Percentiles rank a stretch among this genome's conserved stretches.
phyloP scores from a whole-genome alignment of 2,888 invertebrate genomes.

The Peribatodes rhomboidaria region DNA sequence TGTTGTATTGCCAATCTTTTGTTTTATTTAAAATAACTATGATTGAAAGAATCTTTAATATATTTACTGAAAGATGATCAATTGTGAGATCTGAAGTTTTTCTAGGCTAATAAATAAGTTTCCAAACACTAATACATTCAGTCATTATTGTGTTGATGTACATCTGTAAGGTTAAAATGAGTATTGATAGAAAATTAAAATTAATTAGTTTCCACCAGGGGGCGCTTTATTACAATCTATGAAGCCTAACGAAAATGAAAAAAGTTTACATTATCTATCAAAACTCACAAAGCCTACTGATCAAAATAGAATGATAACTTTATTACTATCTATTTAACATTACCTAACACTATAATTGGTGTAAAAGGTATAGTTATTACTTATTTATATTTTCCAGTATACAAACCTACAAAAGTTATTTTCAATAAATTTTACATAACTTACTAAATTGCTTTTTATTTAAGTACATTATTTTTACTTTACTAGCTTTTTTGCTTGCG shows the following conservation, averaged over 20 bases:
- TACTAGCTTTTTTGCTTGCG: too few relatives aligned
- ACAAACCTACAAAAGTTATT: constrained; percentile 44
- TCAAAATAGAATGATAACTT: not conserved
- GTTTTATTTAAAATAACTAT: too few relatives aligned
- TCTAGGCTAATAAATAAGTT: not conserved
- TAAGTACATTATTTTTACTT: too few relatives aligned
- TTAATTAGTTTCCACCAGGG: too few relatives aligned
- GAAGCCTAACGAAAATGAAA: too few relatives aligned
- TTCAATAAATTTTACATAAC: constrained; percentile 45
- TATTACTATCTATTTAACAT: not conserved
- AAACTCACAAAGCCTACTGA: too few relatives aligned
- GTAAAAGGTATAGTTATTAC: constrained; percentile 20
- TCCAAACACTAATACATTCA: not conserved
- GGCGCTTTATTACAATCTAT: too few relatives aligned
- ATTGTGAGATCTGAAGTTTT: not conserved
- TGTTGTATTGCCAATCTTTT: too few relatives aligned
- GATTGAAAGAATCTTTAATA: not conserved
- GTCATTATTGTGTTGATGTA: constrained; percentile 4
- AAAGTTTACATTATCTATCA: too few relatives aligned
- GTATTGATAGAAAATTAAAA: too few relatives aligned
- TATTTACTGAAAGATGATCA: not conserved
- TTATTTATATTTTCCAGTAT: constrained; percentile 39
- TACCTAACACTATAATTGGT: not conserved
- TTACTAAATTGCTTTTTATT: constrained; percentile 22
- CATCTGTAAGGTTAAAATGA: too few relatives aligned